These are phyloP conservation scores for Rhea pennata DNA, from an alignment of 2,113 vertebrate genomes.

Conservation along the genomic window DNA sequence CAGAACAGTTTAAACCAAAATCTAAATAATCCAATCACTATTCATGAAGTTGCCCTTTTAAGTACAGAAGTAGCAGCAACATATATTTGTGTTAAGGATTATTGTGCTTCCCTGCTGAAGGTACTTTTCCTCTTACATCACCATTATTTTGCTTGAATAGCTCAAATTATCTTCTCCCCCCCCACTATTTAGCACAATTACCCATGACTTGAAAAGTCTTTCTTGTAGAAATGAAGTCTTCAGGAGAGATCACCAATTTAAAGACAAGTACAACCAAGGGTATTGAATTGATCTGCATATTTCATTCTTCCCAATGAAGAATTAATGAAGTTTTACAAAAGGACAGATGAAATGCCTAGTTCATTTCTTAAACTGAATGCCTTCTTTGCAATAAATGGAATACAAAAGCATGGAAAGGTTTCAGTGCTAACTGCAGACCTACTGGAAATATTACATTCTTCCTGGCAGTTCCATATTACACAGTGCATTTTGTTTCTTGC, in stretches of 20 bases:
- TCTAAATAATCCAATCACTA: not conserved
- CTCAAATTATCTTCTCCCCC: not conserved
- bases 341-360: not conserved
- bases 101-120: not conserved
- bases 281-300: not conserved
- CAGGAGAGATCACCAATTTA: not conserved
- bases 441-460: not conserved
- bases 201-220: not conserved
- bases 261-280: not conserved
- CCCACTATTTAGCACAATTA: not conserved
- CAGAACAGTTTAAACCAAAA: not conserved
- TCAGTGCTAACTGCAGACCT: not conserved
- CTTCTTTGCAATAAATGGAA: not conserved
- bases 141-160: not conserved
- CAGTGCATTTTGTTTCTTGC: not conserved
- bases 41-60: not conserved
- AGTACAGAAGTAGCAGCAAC: not conserved
- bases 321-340: not conserved
- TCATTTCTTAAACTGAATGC: not conserved
- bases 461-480: not conserved
- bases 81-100: not conserved
- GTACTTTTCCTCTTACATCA: not conserved
- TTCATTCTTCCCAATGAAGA: not conserved
- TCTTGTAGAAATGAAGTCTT: not conserved
- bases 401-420: accelerated